These are phyloP conservation scores for Chaunax sp. DNA, from an alignment of 2,797 vertebrate genomes.

Conservation along the genomic window DNA sequence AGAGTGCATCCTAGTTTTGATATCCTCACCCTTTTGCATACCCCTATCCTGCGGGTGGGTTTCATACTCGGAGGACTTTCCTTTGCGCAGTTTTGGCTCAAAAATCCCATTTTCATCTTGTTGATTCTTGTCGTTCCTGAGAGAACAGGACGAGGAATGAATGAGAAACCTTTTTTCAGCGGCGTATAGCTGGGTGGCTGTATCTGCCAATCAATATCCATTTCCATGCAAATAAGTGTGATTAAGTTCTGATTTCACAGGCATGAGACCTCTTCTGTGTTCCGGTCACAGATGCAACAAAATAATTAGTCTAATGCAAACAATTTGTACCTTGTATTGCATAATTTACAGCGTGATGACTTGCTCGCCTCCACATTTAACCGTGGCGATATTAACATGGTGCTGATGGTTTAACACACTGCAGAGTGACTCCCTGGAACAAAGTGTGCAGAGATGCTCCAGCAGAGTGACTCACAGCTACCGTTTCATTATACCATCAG, in stretches of 20 bases:
- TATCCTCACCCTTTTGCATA: conserved; percentile 47
- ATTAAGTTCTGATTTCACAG: conserved; percentile 73
- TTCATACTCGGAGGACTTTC: conserved; percentile 9
- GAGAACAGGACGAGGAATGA: conserved; percentile 10
- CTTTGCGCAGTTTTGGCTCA: conserved; percentile 17
- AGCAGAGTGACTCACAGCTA: conserved; percentile 18
- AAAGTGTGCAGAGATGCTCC: conserved; percentile 12
- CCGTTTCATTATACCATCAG: conserved; percentile 45
- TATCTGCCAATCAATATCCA: conserved; percentile 64
- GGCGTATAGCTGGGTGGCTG: conserved; percentile 10
- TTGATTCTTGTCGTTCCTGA: conserved; percentile 14
- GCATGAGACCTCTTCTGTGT: conserved; percentile 34
- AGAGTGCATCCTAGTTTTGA: conserved; percentile 46
- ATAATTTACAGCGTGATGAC: conserved; percentile 35
- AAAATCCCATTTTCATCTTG: conserved; percentile 36
- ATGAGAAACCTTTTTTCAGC: conserved; percentile 31
- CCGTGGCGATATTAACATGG: conserved; percentile 23
- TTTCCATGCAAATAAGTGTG: conserved; percentile 73
- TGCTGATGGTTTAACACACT: conserved; percentile 28
- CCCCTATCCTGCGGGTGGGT: conserved; percentile 7
- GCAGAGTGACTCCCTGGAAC: conserved; percentile 15
- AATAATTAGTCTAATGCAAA: conserved; percentile 58
- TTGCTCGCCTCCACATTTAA: conserved; percentile 14
- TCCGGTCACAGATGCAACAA: conserved; percentile 61
- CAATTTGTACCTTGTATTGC: conserved; percentile 38